A percentile compares a stretch with the other conserved stretches of the same genome.
Evolutionary conservation across 2,888 invertebrate genomes (phyloP).

Genomic region (Trissonchulus latispiculum): DNA sequence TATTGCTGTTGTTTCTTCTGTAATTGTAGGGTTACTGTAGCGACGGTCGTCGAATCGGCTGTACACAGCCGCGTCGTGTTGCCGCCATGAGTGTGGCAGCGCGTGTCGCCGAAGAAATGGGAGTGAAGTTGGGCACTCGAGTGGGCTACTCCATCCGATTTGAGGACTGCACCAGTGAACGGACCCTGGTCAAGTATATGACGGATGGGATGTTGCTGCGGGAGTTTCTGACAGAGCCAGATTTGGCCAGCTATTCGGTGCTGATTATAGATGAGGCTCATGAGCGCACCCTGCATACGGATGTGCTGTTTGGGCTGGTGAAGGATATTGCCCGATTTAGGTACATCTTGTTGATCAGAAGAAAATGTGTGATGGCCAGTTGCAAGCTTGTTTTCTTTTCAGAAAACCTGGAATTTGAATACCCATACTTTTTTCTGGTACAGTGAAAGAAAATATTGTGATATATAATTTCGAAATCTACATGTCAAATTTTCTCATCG

Average conservation of each 20-base stretch:
- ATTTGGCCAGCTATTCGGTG: constrained; percentile 86
- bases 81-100: constrained; percentile 99
- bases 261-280: constrained; percentile 99
- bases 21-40: constrained; percentile 46
- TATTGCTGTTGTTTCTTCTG: too few species aligned
- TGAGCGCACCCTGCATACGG: constrained; percentile 93
- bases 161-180: constrained; percentile 96
- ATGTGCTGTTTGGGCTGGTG: constrained; percentile 91
- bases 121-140: constrained; percentile 70
- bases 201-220: constrained; percentile 95
- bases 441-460: too few species aligned
- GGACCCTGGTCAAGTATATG: constrained; percentile 96
- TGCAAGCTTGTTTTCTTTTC: constrained; percentile 37
- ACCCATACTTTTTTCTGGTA: too few species aligned
- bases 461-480: too few species aligned
- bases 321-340: constrained; percentile 68
- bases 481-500: too few species aligned
- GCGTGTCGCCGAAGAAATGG: constrained; percentile 94
- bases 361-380: not conserved
- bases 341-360: too few species aligned
- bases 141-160: constrained; percentile 74
- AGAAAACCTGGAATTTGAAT: too few species aligned
- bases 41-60: constrained; percentile 79
- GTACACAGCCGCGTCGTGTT: constrained; percentile 91
- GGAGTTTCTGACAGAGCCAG: constrained; percentile 94